These are phyloP conservation scores for Lepidothrix coronata DNA, from an alignment of 2,113 vertebrate species.

Conservation along the genomic window DNA sequence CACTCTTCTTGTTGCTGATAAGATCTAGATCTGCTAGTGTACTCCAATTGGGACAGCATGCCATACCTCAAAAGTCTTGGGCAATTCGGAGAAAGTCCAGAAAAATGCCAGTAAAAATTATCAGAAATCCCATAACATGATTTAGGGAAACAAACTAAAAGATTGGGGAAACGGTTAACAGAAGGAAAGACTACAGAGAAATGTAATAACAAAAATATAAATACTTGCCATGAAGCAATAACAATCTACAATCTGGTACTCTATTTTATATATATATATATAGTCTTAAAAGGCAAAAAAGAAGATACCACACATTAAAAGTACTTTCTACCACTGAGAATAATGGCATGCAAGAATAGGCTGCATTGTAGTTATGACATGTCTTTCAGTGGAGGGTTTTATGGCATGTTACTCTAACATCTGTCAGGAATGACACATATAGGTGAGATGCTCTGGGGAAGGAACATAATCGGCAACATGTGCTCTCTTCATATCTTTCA, in stretches of 20 bases:
- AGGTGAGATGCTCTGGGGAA: not conserved
- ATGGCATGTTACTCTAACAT: not conserved
- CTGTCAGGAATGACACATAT: not conserved
- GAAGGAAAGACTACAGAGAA: not conserved
- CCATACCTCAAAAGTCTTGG: not conserved
- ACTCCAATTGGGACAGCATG: not conserved
- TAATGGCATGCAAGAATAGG: not conserved
- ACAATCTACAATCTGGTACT: not conserved
- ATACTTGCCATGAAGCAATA: not conserved
- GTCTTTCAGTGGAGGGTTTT: not conserved
- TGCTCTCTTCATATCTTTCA: not conserved
- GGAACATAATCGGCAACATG: not conserved
- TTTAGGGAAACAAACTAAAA: not conserved
- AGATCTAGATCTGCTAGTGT: not conserved
- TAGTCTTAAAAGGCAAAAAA: not conserved
- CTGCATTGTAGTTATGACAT: not conserved
- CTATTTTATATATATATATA: not conserved
- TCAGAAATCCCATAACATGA: not conserved
- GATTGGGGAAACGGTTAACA: not conserved
- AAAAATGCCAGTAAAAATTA: not conserved
- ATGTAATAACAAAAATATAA: not conserved
- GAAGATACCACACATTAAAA: not conserved
- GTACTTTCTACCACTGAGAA: not conserved
- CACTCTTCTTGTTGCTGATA: not conserved
- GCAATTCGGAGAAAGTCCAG: not conserved